These are phyloP conservation scores for Miichthys miiuy DNA, from an alignment of 2,797 vertebrate genomes.

Conservation along the genomic window DNA sequence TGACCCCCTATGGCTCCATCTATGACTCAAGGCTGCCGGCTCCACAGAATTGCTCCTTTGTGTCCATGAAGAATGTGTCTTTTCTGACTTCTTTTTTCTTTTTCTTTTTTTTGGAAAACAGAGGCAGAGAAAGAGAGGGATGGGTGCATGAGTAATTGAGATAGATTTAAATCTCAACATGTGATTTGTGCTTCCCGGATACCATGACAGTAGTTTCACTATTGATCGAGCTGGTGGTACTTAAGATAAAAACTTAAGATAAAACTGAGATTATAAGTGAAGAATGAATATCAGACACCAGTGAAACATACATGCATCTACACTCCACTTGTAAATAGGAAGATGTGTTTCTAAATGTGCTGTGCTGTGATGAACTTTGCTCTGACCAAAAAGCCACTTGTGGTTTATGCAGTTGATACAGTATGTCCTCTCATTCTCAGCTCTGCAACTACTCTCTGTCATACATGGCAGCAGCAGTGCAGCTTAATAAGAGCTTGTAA, in stretches of 20 bases:
- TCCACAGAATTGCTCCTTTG: slow-evolving; percentile 81
- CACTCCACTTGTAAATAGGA: neutral
- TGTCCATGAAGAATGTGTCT: slow-evolving; percentile 77
- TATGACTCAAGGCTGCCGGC: slow-evolving; percentile 75
- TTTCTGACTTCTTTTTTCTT: slow-evolving; percentile 64
- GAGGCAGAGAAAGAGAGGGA: slow-evolving; percentile 54
- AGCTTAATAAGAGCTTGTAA: slow-evolving; percentile 44
- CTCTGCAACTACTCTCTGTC: slow-evolving; percentile 5
- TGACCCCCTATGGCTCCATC: slow-evolving; percentile 70
- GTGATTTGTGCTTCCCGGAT: slow-evolving; percentile 57
- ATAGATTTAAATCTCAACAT: slow-evolving; percentile 63
- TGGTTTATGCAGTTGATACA: neutral
- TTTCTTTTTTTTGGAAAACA: slow-evolving; percentile 61
- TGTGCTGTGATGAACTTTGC: neutral
- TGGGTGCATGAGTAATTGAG: slow-evolving; percentile 51
- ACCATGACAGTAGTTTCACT: slow-evolving; percentile 33
- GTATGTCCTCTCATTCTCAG: slow-evolving; percentile 4
- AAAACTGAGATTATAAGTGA: neutral
- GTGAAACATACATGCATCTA: neutral
- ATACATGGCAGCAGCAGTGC: slow-evolving; percentile 6
- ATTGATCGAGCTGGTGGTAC: slow-evolving; percentile 8
- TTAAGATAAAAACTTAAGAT: slow-evolving; percentile 2
- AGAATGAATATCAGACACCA: slow-evolving; percentile 7
- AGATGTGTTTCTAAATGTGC: neutral
- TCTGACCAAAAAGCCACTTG: slow-evolving; percentile 5